phyloP scores from a whole-genome alignment of 2,888 invertebrate species.

The Portevinia maculata region DNA sequence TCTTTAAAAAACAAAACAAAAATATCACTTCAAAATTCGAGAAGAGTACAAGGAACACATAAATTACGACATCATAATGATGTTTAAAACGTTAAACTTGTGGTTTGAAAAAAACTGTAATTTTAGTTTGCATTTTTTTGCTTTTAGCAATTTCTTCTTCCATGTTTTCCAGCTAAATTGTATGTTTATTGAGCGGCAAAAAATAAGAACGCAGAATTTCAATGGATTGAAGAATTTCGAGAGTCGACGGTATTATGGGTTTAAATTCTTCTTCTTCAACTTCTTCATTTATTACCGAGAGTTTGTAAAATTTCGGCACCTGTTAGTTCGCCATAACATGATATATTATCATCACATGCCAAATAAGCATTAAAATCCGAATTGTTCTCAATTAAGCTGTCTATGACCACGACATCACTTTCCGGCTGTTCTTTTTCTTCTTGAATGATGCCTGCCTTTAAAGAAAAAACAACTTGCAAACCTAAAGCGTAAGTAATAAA shows the following conservation, averaged over 20 bases:
- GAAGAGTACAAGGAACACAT: too few relatives aligned
- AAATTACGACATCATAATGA: too few relatives aligned
- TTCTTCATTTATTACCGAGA: neutral
- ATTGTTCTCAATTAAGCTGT: constrained; percentile 27
- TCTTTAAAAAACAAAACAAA: too few relatives aligned
- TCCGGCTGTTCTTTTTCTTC: constrained; percentile 6
- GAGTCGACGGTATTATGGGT: constrained; percentile 2
- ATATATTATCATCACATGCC: constrained; percentile 46
- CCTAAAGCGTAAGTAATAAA: constrained; percentile 8
- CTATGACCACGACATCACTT: constrained; percentile 38
- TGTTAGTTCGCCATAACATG: constrained; percentile 57
- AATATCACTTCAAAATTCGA: too few relatives aligned
- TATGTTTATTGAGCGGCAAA: constrained; percentile 16
- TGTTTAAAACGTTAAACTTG: too few relatives aligned
- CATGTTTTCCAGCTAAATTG: constrained; percentile 36
- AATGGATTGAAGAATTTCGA: constrained; percentile 30
- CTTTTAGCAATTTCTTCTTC: constrained; percentile 32
- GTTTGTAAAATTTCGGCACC: constrained; percentile 49
- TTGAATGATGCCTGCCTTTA: constrained; percentile 25
- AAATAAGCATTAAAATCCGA: constrained; percentile 21
- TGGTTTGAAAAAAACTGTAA: constrained; percentile 29
- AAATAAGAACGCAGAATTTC: neutral
- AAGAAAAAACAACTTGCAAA: constrained; percentile 26
- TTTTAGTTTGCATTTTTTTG: constrained; percentile 38
- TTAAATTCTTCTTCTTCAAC: neutral